Evolutionary conservation across 1,140 invertebrate species (phyloP).

Genomic region (Papilio dardanus): DNA sequence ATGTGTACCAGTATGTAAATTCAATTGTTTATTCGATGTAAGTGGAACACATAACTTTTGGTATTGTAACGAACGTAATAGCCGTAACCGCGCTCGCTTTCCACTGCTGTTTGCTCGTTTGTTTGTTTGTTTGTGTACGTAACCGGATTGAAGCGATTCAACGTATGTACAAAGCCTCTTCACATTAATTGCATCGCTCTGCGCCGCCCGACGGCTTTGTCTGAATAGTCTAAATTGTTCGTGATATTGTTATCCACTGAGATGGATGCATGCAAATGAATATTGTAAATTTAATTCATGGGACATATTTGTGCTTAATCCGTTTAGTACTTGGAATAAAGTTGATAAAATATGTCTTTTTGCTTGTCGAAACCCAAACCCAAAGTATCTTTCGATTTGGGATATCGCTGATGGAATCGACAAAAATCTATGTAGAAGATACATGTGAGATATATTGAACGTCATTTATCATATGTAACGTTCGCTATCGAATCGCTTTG

Average conservation of each 20-base stretch:
- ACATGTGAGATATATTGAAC: no score
- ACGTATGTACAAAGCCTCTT: conserved; percentile 13
- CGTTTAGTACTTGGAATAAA: neutral
- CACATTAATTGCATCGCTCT: conserved; percentile 2
- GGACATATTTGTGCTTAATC: neutral
- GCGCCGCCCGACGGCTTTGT: neutral
- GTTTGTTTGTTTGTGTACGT: conserved; percentile 18
- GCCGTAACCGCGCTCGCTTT: neutral
- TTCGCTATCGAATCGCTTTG: no score
- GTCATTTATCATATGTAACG: no score
- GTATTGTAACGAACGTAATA: conserved; percentile 3
- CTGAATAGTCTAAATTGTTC: conserved; percentile 12
- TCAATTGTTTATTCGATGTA: neutral
- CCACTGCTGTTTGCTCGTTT: conserved; percentile 10
- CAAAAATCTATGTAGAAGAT: no score
- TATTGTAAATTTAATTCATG: neutral
- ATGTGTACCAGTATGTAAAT: neutral
- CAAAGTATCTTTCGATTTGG: no score
- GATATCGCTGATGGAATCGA: no score
- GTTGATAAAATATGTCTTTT: neutral
- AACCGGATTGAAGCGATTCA: conserved; percentile 15
- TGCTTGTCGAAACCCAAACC: neutral
- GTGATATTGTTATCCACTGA: neutral
- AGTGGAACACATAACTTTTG: conserved; percentile 4
- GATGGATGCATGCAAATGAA: neutral